These are phyloP conservation scores for Grus americana DNA, from an alignment of 2,113 vertebrate genomes.

Conservation along the genomic window DNA sequence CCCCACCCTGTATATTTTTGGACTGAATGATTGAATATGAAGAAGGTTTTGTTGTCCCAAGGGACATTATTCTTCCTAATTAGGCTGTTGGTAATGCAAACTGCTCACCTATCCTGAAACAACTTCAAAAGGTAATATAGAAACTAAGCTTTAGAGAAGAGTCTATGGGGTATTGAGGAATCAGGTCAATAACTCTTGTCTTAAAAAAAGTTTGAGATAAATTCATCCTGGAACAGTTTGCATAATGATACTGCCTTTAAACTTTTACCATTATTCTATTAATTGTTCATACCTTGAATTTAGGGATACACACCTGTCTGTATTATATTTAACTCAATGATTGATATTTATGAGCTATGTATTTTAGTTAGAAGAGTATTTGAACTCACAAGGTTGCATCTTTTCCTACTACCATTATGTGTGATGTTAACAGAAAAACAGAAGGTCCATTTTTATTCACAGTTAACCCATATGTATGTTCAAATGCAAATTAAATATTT, in stretches of 20 bases:
- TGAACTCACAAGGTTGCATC: not conserved
- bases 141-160: conserved; percentile 53
- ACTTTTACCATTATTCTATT: not conserved
- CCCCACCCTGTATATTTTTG: conserved; percentile 61
- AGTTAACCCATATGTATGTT: not conserved
- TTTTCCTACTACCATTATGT: not conserved
- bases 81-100: conserved; percentile 55
- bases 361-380: not conserved
- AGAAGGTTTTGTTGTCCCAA: conserved; percentile 46
- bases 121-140: conserved; percentile 67
- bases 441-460: not conserved
- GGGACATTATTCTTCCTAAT: conserved; percentile 60
- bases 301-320: not conserved
- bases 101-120: conserved; percentile 49
- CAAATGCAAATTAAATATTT: not conserved
- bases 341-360: not conserved
- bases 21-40: conserved; percentile 43
- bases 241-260: not conserved
- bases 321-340: not conserved
- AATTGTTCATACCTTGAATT: not conserved
- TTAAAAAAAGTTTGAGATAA: conserved; percentile 52
- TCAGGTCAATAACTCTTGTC: conserved; percentile 63
- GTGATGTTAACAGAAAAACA: not conserved
- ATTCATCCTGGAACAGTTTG: not conserved
- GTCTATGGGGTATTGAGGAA: conserved; percentile 59